phyloP scores from a whole-genome alignment of 2,113 vertebrate genomes.

The Opisthocomus hoazin region DNA sequence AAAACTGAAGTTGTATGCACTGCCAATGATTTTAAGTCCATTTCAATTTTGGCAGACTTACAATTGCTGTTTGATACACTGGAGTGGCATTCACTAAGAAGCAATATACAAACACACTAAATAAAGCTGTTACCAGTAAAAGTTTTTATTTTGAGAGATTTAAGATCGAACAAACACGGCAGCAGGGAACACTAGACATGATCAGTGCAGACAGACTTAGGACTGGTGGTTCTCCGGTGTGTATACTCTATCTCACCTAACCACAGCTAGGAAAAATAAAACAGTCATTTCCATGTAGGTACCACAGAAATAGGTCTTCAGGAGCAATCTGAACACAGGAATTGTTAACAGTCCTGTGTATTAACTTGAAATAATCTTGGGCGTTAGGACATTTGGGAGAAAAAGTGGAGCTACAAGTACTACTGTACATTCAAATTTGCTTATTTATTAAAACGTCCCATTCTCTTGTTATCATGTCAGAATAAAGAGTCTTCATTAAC shows the following conservation, averaged over 20 bases:
- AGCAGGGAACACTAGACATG: neutral
- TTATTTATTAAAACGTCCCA: neutral
- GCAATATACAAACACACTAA: neutral
- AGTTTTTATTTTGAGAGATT: neutral
- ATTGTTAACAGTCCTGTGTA: neutral
- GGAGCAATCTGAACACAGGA: neutral
- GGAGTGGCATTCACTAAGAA: neutral
- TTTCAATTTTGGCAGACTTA: neutral
- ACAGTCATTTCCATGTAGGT: neutral
- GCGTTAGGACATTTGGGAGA: neutral
- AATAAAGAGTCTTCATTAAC: neutral
- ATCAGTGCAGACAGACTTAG: neutral
- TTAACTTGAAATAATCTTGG: neutral
- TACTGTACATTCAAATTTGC: neutral
- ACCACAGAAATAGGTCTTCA: neutral
- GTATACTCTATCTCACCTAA: neutral
- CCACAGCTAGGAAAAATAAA: neutral
- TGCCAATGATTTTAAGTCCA: neutral
- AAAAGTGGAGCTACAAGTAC: neutral
- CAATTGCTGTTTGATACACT: neutral
- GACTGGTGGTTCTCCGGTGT: neutral
- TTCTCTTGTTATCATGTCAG: neutral
- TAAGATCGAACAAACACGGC: neutral
- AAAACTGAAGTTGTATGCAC: no score
- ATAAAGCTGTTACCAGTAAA: neutral